Conservation (phyloP, 1,140 invertebrate species). For the Calephelis virginiensis region DNA sequence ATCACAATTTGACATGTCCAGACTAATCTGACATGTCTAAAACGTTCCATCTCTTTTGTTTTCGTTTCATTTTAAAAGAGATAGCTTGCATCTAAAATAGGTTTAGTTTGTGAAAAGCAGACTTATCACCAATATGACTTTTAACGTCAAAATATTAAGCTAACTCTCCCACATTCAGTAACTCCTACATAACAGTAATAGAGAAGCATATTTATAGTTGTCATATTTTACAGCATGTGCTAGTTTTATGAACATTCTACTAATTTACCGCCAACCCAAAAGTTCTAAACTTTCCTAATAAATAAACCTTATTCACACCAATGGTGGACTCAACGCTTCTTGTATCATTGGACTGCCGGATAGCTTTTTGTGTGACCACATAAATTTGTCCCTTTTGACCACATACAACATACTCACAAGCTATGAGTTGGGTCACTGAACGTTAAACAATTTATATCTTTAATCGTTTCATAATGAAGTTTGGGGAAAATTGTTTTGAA, state of each 20-base stretch:
- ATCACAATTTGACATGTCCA: no score
- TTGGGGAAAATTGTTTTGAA: slow-evolving; percentile 26
- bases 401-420: slow-evolving; percentile 45
- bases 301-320: slow-evolving; percentile 61
- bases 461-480: slow-evolving; percentile 50
- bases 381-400: slow-evolving; percentile 58
- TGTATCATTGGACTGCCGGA: slow-evolving; percentile 46
- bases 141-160: background rate
- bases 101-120: no score
- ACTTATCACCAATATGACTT: background rate
- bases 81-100: no score
- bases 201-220: background rate
- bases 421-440: slow-evolving; percentile 57
- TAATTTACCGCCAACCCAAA: slow-evolving; percentile 50
- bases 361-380: slow-evolving; percentile 57
- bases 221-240: slow-evolving; percentile 15
- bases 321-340: slow-evolving; percentile 54
- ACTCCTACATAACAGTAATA: background rate
- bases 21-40: no score
- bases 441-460: slow-evolving; percentile 49
- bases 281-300: slow-evolving; percentile 62
- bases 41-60: no score
- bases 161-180: background rate
- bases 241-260: slow-evolving; percentile 50
- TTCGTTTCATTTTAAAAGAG: no score